These are phyloP conservation scores for Chaetorhynchus papuensis DNA, from an alignment of 2,113 vertebrate species.

Conservation along the genomic window DNA sequence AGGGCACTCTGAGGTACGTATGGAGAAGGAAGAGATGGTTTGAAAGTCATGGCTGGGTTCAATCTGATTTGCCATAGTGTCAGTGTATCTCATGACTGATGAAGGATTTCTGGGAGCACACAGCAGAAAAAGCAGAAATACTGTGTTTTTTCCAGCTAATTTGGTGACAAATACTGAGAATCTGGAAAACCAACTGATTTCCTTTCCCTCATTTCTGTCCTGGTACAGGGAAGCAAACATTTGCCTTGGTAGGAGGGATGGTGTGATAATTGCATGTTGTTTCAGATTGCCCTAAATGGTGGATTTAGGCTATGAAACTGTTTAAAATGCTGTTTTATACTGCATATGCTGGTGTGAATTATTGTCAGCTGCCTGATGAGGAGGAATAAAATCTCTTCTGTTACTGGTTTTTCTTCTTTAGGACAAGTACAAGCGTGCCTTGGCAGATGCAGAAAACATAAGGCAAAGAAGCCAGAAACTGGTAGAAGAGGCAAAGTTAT, in stretches of 20 bases:
- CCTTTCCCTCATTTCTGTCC: neutral
- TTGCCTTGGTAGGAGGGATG: neutral
- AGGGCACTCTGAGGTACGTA: neutral
- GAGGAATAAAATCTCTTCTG: neutral
- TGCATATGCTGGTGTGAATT: neutral
- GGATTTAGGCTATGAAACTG: neutral
- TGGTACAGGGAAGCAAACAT: neutral
- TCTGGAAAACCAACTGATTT: neutral
- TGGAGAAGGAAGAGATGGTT: neutral
- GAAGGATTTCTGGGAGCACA: neutral
- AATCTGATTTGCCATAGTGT: neutral
- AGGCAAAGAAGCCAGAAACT: slow-evolving; percentile 89
- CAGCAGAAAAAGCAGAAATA: neutral
- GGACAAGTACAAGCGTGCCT: slow-evolving; percentile 94
- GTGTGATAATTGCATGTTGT: neutral
- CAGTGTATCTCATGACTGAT: neutral
- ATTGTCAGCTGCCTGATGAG: neutral
- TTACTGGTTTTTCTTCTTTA: slow-evolving; percentile 16
- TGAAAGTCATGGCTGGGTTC: neutral
- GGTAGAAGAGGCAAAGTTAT: slow-evolving; percentile 92
- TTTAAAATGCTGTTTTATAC: neutral
- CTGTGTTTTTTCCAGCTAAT: neutral
- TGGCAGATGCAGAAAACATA: slow-evolving; percentile 94
- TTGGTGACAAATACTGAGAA: neutral
- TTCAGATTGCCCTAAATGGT: neutral